Evolutionary conservation across 1,140 invertebrate species (phyloP), one percentile per base, ranked within the genome.

Genomic region (Rhagoletis pomonella): DNA sequence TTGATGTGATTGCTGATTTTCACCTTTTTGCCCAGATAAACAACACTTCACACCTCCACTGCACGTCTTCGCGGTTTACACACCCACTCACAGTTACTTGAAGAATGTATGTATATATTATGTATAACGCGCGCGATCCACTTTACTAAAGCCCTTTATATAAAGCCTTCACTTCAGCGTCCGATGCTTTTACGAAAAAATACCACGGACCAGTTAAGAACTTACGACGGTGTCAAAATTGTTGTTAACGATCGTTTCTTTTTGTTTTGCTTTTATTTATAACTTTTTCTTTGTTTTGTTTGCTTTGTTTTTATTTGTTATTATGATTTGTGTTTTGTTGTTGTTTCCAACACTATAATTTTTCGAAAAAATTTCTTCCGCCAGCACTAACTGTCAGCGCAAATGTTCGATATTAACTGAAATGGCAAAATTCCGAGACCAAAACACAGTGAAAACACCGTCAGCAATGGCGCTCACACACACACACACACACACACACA

Each of bases 361-460:
- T 29, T 62, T 62, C 60, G 50, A 55, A 17, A 3, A 77, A 81
- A n/a, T 19, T 81, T 81, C 47, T n/a, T 81, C 73, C 73, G 73
- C n/a, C 17, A 81, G 47, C 73, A 81, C 73, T 7, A 58, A 81
- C 73, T 81, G 14, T 67, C 50, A 12, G 2, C 50, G 50, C 73
- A 58, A 81, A 81, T 55, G 73, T 81, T 81, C 73, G 19, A 29
- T 81, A 55, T 81, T 81, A 81, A 81, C 73, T 81, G 73, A 81
- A 81, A 81, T 81, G 47, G 47, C 73, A 81, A 81, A 81, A 55
- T n/a, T 17, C 47, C 17, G 73, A 81, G 73, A 81, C 73, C 73
- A 81, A 81, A 81, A 81, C 73, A 81, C 47, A 81, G 73, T 3
- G 47, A 81, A 81, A 67, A 67, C 64, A 67, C 64, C 64, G 64